These are phyloP conservation scores for Gastrophryne carolinensis DNA, from an alignment of 2,797 vertebrate species.

Conservation along the genomic window DNA sequence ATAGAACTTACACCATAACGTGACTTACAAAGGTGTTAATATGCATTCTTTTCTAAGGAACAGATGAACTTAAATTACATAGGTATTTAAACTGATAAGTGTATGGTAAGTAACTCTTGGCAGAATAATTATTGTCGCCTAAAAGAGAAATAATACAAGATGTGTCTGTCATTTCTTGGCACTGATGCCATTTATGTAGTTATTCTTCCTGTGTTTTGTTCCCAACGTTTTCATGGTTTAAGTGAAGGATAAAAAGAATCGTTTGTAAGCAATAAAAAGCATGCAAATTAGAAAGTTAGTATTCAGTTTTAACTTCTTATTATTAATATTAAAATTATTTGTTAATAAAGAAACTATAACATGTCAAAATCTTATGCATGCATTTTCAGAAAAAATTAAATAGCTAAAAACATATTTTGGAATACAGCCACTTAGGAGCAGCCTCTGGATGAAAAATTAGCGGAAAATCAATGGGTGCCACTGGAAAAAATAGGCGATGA, in stretches of 20 bases:
- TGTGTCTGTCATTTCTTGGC: slow-evolving; percentile 60
- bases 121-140: slow-evolving; percentile 74
- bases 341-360: no score
- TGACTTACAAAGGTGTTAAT: slow-evolving; percentile 68
- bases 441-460: no score
- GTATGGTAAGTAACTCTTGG: slow-evolving; percentile 77
- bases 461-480: no score
- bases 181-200: slow-evolving; percentile 36
- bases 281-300: background rate
- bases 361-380: no score
- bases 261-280: background rate
- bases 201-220: slow-evolving; percentile 42
- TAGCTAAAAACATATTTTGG: no score
- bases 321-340: no score
- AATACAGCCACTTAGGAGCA: no score
- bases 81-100: slow-evolving; percentile 75
- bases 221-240: slow-evolving; percentile 13
- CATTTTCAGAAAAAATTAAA: no score
- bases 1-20: slow-evolving; percentile 73
- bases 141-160: slow-evolving; percentile 63
- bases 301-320: no score
- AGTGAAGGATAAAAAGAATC: background rate
- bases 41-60: slow-evolving; percentile 76
- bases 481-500: no score
- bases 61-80: slow-evolving; percentile 77